Conservation (phyloP, 2,797 vertebrate genomes). For the Aphelocoma californica region DNA sequence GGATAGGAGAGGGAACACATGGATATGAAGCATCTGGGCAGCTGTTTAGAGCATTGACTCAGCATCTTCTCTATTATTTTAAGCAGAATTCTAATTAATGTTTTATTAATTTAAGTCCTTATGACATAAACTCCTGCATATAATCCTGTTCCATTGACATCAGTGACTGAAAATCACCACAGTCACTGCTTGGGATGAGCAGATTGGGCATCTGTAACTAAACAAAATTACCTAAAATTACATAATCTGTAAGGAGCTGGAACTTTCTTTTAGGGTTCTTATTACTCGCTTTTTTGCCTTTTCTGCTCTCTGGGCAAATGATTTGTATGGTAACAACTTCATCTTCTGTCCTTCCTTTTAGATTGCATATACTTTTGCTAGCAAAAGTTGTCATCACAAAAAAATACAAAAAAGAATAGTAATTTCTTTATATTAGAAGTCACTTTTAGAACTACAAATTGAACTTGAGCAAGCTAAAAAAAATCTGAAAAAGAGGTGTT, state of each 20-base stretch:
- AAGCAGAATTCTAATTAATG: not conserved
- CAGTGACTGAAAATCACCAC: not conserved
- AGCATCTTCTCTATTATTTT: not conserved
- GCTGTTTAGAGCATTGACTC: not conserved
- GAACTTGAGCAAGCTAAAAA: not conserved
- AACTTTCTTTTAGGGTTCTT: not conserved
- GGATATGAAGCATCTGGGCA: not conserved
- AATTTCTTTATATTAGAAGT: not conserved
- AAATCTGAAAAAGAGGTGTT: rapidly evolving
- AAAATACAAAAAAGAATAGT: not conserved
- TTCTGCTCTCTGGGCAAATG: not conserved
- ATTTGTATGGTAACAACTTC: not conserved
- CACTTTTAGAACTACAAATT: not conserved
- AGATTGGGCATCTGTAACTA: not conserved
- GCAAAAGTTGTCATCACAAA: not conserved
- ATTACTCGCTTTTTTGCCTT: not conserved
- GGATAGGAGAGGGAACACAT: not conserved
- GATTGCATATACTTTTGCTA: not conserved
- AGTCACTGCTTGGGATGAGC: not conserved
- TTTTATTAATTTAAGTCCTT: not conserved
- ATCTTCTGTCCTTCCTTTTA: not conserved
- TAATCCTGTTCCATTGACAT: not conserved
- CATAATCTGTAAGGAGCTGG: not conserved
- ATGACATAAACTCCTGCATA: not conserved
- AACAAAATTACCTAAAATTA: not conserved